Percentiles rank a stretch among this genome's conserved stretches.
Evolutionary conservation across 2,797 vertebrate species (phyloP).

Genomic region (Okamejei kenojei): DNA sequence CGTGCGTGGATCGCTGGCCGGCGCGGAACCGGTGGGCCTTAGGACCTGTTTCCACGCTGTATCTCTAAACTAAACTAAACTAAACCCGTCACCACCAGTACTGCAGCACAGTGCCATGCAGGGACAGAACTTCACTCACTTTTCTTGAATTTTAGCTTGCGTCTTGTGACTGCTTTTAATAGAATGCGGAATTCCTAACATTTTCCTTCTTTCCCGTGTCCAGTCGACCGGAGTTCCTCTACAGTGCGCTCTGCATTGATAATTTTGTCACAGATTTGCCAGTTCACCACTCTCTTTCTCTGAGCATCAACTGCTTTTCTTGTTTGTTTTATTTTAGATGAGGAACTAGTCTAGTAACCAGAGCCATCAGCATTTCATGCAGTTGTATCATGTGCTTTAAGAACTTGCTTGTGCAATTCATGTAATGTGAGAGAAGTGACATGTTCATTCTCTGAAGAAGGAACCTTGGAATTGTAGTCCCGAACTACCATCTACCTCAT

Average conservation of each 20-base stretch:
- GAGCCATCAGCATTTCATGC: neutral
- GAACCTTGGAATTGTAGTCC: neutral
- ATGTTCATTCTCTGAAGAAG: neutral
- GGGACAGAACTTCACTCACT: no score
- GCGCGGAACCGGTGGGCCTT: no score
- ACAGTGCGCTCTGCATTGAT: neutral
- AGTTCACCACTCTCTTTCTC: neutral
- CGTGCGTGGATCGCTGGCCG: no score
- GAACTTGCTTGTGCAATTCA: neutral
- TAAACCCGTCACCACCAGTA: no score
- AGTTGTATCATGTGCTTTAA: neutral
- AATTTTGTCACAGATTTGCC: neutral
- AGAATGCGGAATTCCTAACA: neutral
- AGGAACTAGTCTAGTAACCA: neutral
- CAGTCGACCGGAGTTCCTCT: neutral
- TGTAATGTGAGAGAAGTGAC: neutral
- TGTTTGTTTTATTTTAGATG: neutral
- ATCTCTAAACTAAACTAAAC: no score
- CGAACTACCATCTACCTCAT: no score
- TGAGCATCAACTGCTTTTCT: no score
- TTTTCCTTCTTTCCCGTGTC: no score
- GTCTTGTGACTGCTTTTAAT: neutral
- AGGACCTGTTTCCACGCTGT: no score
- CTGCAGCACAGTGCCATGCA: no score
- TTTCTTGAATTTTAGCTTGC: no score